Base-by-base conservation (phyloP, 1,140 invertebrate genomes). In the Achatina immaculata region DNA sequence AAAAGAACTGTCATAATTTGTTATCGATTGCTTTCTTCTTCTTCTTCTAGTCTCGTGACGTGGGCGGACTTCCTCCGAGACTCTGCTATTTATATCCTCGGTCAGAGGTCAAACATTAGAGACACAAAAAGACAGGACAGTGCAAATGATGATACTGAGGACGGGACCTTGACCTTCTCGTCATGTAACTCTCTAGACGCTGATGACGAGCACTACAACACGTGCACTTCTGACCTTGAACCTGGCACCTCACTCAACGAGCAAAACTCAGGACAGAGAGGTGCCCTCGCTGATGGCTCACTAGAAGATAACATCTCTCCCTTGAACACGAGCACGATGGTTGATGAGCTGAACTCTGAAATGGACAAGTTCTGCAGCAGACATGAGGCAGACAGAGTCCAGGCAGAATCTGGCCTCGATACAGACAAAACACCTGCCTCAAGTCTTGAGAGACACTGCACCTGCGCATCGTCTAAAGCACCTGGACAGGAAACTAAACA, bases 51-150 rank as follows among this genome's bases (percentile, higher is more conserved):
- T 21, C 43, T 24, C 1, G 45, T 73, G 31, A 73, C 71, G 19
- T 73, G 71, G 71, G 24, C 40, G 7, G 71, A 48, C 9, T 73
- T 73, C 28, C 43, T 73, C n/a, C 31, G 71, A 45, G 71, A 73
- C 24, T n/a, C 21, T 0, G 71, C 71, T 7, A 48, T 73, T 48
- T 48, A 51, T 21, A 3, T 45, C 28, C 42, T 73, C 14, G 28
- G 43, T 34, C 71, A 73, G 43, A 40, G 71, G 21, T 11, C 43
- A 14, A 73, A 73, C 34, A 2, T 31, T 19, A 24, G 11, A 2
- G n/a, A 31, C 11, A 7, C 9, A 19, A 0, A 2, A 19, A n/a
- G 42, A n/a, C 36, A 1, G 19, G 68, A 7, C 36, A 42, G 16
- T 9, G 14, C 0, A 31, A 3, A 28, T 1, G 71, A 73, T 28